A percentile compares a stretch with the other conserved stretches of the same genome.
Evolutionary conservation across 1,140 invertebrate species (phyloP).

Genomic region (Orussus abietinus): DNA sequence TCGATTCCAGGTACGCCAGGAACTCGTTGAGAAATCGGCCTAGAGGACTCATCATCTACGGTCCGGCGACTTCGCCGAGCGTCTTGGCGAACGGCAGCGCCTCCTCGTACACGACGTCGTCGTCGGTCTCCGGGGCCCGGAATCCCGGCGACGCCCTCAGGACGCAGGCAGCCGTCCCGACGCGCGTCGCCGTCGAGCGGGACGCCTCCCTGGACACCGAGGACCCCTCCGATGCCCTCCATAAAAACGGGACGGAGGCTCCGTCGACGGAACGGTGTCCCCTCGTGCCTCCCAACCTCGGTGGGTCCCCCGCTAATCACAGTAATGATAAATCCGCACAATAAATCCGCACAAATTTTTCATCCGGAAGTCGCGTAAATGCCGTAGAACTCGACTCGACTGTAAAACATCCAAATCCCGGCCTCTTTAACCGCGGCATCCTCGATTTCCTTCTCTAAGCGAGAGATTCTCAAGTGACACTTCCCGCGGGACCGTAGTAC

Average conservation of each 20-base stretch:
- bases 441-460: no score
- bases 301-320: constrained; percentile 35
- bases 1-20: constrained; percentile 38
- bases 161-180: constrained; percentile 18
- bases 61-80: constrained; percentile 29
- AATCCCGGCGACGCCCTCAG: constrained; percentile 28
- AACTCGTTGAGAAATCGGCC: constrained; percentile 38
- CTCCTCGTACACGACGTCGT: constrained; percentile 26
- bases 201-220: constrained; percentile 4
- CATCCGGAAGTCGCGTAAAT: no score
- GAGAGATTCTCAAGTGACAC: no score
- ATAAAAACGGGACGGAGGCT: constrained; percentile 9
- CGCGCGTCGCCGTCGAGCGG: constrained; percentile 8
- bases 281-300: constrained; percentile 49
- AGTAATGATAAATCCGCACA: no score
- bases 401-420: no score
- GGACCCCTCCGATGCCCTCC: constrained; percentile 22
- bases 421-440: no score
- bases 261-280: constrained; percentile 34
- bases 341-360: no score
- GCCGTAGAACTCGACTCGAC: no score
- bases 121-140: constrained; percentile 14
- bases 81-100: constrained; percentile 23
- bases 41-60: constrained; percentile 46
- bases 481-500: no score